Evolutionary conservation across 2,113 vertebrate species (phyloP).

Genomic region (Nothobranchius kuhntae): DNA sequence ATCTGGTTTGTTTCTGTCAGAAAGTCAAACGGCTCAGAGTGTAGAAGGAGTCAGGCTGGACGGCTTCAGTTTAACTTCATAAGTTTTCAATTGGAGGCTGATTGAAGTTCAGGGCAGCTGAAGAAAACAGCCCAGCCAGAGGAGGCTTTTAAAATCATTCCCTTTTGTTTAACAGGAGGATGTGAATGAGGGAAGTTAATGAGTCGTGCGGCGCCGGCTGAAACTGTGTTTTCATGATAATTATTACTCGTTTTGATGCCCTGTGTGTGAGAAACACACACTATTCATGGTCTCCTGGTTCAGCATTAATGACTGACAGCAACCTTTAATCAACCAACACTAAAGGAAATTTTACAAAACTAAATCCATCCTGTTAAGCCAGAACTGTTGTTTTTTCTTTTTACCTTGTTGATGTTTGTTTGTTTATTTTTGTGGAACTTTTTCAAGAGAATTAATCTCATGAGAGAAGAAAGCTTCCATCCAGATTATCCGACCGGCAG

Average conservation of each 20-base stretch:
- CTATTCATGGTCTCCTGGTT: not conserved
- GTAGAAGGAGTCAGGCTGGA: slow-evolving; percentile 43
- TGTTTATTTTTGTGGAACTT: not conserved
- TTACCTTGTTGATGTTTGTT: not conserved
- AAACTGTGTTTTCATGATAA: slow-evolving; percentile 15
- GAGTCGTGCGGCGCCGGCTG: slow-evolving; percentile 24
- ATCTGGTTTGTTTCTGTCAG: slow-evolving; percentile 22
- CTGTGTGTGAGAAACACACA: not conserved
- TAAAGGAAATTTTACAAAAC: not conserved
- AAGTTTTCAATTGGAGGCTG: slow-evolving; percentile 70
- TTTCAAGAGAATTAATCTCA: not conserved
- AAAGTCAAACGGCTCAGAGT: slow-evolving; percentile 23
- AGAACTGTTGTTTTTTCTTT: not conserved
- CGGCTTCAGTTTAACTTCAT: slow-evolving; percentile 55
- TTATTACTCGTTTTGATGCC: not conserved
- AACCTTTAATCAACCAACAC: not conserved
- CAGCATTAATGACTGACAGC: too few relatives aligned
- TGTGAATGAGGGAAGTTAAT: slow-evolving; percentile 39
- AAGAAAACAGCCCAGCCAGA: slow-evolving; percentile 50
- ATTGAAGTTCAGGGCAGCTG: slow-evolving; percentile 59
- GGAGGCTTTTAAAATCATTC: slow-evolving; percentile 57
- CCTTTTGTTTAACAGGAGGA: slow-evolving; percentile 53
- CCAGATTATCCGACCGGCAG: not conserved
- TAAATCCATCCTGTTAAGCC: not conserved
- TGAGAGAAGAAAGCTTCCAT: not conserved